phyloP scores from a whole-genome alignment of 2,797 vertebrate species.

The Chaenodraco wilsoni region DNA sequence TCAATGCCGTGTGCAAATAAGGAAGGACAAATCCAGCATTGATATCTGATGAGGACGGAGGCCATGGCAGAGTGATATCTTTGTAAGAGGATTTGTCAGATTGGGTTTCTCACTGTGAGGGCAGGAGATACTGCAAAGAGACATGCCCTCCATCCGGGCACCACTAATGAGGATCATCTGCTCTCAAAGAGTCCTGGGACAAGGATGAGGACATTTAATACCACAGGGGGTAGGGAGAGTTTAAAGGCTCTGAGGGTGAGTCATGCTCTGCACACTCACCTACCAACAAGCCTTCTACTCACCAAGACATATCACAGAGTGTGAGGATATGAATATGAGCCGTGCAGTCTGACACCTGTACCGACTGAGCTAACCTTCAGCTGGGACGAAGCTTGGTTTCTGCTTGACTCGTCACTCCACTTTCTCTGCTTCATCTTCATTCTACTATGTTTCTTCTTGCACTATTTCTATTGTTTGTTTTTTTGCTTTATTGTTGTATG shows the following conservation, averaged over 20 bases:
- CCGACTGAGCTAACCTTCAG: not conserved
- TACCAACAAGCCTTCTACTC: not conserved
- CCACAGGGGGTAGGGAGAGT: conserved; percentile 48
- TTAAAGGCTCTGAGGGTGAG: conserved; percentile 52
- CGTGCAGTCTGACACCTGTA: conserved; percentile 10
- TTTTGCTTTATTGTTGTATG: too few species aligned
- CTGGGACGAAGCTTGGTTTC: too few species aligned
- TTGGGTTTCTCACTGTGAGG: conserved; percentile 58
- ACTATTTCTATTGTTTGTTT: too few species aligned
- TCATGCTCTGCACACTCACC: conserved; percentile 36
- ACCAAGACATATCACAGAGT: not conserved
- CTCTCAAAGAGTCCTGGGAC: conserved; percentile 54
- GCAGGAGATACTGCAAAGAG: conserved; percentile 57
- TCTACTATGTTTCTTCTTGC: too few species aligned
- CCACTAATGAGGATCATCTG: conserved; percentile 75
- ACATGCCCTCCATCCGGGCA: conserved; percentile 62
- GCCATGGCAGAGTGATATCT: conserved; percentile 55
- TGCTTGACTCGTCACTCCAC: not conserved
- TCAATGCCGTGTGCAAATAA: conserved; percentile 55
- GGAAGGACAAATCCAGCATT: conserved; percentile 41
- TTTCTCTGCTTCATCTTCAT: not conserved
- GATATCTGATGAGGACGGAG: conserved; percentile 49
- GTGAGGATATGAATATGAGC: conserved; percentile 1
- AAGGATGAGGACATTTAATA: conserved; percentile 67
- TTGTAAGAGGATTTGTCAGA: conserved; percentile 76